These are phyloP conservation scores for Rhabdornis inornatus DNA, from an alignment of 2,113 vertebrate species.

Conservation along the genomic window DNA sequence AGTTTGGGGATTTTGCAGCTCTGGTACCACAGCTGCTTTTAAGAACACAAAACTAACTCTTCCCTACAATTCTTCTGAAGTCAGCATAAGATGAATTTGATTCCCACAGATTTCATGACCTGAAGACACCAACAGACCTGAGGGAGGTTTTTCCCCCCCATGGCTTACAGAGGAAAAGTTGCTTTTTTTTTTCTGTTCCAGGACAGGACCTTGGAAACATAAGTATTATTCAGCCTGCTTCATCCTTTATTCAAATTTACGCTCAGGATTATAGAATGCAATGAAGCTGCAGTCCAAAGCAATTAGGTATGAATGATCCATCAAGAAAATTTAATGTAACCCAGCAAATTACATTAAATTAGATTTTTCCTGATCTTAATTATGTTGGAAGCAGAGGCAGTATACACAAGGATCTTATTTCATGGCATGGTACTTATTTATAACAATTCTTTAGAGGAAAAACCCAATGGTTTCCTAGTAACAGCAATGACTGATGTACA, in stretches of 20 bases:
- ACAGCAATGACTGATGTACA: conserved; percentile 35
- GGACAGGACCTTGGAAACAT: neutral
- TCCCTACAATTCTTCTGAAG: neutral
- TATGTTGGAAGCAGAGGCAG: conserved; percentile 30
- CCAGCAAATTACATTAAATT: conserved; percentile 27
- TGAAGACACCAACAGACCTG: neutral
- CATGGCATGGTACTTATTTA: conserved; percentile 19
- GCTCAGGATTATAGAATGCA: conserved; percentile 11
- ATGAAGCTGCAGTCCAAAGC: conserved; percentile 14
- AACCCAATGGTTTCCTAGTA: conserved; percentile 42
- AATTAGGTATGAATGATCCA: conserved; percentile 40
- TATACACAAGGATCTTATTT: conserved; percentile 6
- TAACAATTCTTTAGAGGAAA: conserved; percentile 39
- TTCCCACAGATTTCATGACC: neutral
- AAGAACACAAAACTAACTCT: neutral
- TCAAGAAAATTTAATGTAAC: conserved; percentile 48
- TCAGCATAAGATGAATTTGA: neutral
- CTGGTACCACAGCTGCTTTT: neutral
- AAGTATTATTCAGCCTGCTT: neutral
- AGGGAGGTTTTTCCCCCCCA: neutral
- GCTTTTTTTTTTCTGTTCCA: neutral
- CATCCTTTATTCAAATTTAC: conserved; percentile 18
- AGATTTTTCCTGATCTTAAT: conserved; percentile 52
- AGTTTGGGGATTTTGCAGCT: neutral
- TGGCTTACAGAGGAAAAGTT: neutral